Conservation (phyloP, 2,113 vertebrate genomes). For the Harpagus bidentatus region DNA sequence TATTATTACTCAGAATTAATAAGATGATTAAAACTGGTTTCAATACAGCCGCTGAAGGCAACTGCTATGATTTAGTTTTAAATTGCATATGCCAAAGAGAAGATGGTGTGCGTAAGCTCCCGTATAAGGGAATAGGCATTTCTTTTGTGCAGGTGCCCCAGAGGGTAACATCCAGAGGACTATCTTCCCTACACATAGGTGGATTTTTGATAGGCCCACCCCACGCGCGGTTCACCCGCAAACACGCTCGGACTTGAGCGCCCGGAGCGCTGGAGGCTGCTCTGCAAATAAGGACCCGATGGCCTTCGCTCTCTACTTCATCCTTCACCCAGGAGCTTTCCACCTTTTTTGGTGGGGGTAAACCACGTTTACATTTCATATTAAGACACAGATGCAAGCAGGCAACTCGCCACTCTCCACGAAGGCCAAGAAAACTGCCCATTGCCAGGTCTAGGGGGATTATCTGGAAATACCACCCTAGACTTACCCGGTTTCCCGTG, state of each 20-base stretch:
- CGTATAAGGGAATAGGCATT: background rate
- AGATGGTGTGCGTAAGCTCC: background rate
- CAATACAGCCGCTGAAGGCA: background rate
- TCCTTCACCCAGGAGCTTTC: background rate
- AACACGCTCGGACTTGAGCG: background rate
- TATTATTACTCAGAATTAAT: background rate
- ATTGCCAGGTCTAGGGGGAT: background rate
- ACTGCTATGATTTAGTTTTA: background rate
- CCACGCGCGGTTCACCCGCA: background rate
- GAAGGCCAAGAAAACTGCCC: background rate
- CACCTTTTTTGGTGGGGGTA: background rate
- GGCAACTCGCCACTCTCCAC: fast-evolving
- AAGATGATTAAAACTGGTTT: background rate
- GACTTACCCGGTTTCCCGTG: background rate
- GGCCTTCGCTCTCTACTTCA: background rate
- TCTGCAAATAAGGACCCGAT: background rate
- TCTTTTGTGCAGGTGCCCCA: background rate
- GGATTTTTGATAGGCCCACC: background rate
- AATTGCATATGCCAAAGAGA: background rate
- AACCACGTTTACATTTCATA: background rate
- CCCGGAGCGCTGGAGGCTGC: background rate
- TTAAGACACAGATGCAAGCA: background rate
- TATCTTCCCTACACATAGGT: fast-evolving
- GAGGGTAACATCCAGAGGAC: background rate
- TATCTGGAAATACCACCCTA: background rate